phyloP scores from a whole-genome alignment of 1,140 invertebrate genomes.

The Pantala flavescens region DNA sequence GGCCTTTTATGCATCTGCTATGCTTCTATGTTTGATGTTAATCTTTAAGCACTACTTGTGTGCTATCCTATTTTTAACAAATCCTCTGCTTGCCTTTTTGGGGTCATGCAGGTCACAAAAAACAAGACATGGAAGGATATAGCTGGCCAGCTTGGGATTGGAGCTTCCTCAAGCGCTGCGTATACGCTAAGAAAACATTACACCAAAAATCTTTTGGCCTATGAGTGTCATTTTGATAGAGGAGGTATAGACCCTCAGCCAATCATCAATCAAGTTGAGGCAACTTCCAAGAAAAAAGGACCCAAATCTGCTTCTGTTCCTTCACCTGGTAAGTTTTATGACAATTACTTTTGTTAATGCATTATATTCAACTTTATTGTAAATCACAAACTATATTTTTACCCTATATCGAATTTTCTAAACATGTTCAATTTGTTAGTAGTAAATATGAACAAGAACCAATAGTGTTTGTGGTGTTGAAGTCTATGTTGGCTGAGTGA shows the following conservation, averaged over 20 bases:
- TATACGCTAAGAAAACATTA: constrained; percentile 96
- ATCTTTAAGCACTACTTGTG: constrained; percentile 25
- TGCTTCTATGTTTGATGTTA: constrained; percentile 28
- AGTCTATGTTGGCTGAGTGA: no score
- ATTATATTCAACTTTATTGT: not conserved
- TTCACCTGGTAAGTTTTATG: constrained; percentile 58
- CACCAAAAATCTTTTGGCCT: constrained; percentile 89
- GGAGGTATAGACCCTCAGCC: constrained; percentile 91
- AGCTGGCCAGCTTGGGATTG: constrained; percentile 82
- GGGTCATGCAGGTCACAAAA: constrained; percentile 74
- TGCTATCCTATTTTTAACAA: constrained; percentile 14
- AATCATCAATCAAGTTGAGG: constrained; percentile 88
- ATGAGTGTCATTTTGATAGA: constrained; percentile 93
- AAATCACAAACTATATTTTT: not conserved
- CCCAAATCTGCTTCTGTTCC: constrained; percentile 71
- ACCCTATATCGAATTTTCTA: not conserved
- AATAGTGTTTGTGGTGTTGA: no score
- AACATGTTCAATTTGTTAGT: no score
- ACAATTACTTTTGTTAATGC: no score
- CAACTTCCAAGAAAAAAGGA: constrained; percentile 77
- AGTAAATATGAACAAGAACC: no score
- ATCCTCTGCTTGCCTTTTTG: constrained; percentile 17
- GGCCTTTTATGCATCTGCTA: constrained; percentile 26
- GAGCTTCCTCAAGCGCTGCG: constrained; percentile 90
- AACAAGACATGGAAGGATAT: constrained; percentile 98